Conservation (phyloP, 2,797 vertebrate genomes). For the Scarus forsteni region DNA sequence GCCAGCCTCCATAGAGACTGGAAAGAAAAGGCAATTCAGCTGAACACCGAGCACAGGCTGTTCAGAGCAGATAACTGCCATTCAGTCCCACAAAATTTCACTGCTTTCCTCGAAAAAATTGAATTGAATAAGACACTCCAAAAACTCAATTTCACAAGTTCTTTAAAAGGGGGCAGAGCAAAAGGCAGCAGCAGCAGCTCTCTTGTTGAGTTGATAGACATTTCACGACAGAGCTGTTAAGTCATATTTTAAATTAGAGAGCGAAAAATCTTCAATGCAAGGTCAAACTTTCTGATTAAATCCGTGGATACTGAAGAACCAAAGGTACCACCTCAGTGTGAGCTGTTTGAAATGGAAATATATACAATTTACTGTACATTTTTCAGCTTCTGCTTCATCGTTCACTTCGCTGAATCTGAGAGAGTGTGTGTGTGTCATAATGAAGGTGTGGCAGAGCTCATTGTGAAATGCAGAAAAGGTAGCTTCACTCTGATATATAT, state of each 20-base stretch:
- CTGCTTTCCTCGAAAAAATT: slow-evolving; percentile 49
- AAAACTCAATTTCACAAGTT: slow-evolving; percentile 64
- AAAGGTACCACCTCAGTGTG: slow-evolving; percentile 1
- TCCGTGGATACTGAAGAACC: not conserved
- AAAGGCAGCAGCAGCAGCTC: slow-evolving; percentile 14
- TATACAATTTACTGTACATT: slow-evolving; percentile 24
- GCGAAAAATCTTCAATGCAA: slow-evolving; percentile 7
- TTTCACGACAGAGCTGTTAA: slow-evolving; percentile 36
- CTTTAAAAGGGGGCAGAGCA: slow-evolving; percentile 38
- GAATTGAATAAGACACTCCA: slow-evolving; percentile 46
- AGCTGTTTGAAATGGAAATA: slow-evolving; percentile 29
- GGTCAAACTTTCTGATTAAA: slow-evolving; percentile 39
- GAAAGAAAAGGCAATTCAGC: slow-evolving; percentile 56
- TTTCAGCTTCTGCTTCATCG: slow-evolving; percentile 26
- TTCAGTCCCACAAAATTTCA: slow-evolving; percentile 48
- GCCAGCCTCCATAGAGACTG: slow-evolving; percentile 33
- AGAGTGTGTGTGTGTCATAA: slow-evolving; percentile 5
- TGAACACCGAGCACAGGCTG: slow-evolving; percentile 56
- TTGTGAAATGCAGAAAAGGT: slow-evolving; percentile 26
- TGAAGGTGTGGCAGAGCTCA: slow-evolving; percentile 25
- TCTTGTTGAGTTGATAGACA: slow-evolving; percentile 31
- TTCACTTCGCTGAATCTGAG: slow-evolving; percentile 11
- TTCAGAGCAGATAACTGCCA: slow-evolving; percentile 58
- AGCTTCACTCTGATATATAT: not conserved
- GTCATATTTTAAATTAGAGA: slow-evolving; percentile 3